Evolutionary conservation across 2,888 invertebrate species (phyloP), one percentile per base, ranked within the genome.

Genomic region (Hemithea aestivaria): DNA sequence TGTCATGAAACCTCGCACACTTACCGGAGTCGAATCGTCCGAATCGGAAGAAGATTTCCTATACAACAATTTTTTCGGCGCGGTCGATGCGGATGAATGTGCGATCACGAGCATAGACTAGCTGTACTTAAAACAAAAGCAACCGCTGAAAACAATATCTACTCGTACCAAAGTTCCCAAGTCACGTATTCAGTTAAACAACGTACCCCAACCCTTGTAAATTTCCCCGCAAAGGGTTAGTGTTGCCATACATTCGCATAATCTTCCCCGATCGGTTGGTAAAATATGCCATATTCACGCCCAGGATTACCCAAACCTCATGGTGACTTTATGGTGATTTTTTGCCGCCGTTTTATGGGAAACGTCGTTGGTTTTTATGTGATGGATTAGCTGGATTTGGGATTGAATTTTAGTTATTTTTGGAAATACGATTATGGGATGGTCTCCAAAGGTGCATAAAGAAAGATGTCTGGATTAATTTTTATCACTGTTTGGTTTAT

Each of bases 331-430:
- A 63, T 62, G 58, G 57, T 51, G 64, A 63, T 65, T 69, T 62
- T 65, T 66, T 57, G 58, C 50, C 50, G 41, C 37, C 35, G 45
- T 46, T 54, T 41, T 45, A 51, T 44, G 46, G 43, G 48, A 45
- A 53, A 45, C 45, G 38, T 63, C 70, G 66, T 77, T 62, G 63
- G 61, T 66, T 78, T 79, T 80, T 74, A 78, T 76, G 68, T 56
- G 47, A 42, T 45, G 67, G 69, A 71, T 70, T 60, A 61, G 56
- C 33, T 20, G 27, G 29, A 43, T 52, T 32, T 38, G 24, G 42
- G 26, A 42, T 45, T 32, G 41, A 35, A 40, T 47, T 45, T 42
- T 25, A 47, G 27, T 11, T 33, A 35, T 49, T 45, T 46, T 30
- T 29, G 38, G 35, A 38, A 40, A 40, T 11, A 16, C 5, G n/a